Conservation (phyloP, 2,888 invertebrate species). For the Lacanobia oleracea region DNA sequence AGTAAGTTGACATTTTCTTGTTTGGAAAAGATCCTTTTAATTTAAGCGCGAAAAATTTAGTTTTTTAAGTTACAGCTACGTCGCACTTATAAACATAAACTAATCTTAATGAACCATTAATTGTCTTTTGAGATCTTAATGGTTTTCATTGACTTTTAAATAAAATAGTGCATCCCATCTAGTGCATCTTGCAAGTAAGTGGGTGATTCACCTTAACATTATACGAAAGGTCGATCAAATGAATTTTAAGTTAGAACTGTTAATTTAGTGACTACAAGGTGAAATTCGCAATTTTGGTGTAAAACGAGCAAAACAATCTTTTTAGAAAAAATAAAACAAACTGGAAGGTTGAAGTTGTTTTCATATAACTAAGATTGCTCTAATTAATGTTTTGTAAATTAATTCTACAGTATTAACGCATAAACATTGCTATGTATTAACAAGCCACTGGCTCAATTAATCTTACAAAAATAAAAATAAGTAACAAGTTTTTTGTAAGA, state of each 20-base stretch:
- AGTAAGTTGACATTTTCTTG: conserved; percentile 89
- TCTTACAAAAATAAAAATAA: too few relatives aligned
- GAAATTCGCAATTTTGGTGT: conserved; percentile 38
- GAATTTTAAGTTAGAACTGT: conserved; percentile 33
- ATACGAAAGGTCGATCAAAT: conserved; percentile 42
- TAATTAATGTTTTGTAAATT: not conserved
- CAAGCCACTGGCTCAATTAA: too few relatives aligned
- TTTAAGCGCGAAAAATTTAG: not conserved
- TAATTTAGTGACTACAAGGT: conserved; percentile 52
- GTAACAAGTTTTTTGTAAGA: too few relatives aligned
- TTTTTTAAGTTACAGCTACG: not conserved
- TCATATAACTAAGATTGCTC: not conserved
- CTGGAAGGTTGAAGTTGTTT: conserved; percentile 13
- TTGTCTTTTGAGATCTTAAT: not conserved
- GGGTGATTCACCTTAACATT: conserved; percentile 41
- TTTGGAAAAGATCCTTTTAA: not conserved
- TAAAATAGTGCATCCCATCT: conserved; percentile 10
- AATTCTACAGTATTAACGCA: not conserved
- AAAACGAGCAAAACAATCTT: conserved; percentile 5
- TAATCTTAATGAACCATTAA: not conserved
- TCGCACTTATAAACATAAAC: not conserved
- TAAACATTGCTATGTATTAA: too few relatives aligned
- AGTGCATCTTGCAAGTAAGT: not conserved
- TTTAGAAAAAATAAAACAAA: not conserved
- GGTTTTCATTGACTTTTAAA: conserved; percentile 1